phyloP scores from a whole-genome alignment of 2,888 invertebrate species.

The Agrochola circellaris region DNA sequence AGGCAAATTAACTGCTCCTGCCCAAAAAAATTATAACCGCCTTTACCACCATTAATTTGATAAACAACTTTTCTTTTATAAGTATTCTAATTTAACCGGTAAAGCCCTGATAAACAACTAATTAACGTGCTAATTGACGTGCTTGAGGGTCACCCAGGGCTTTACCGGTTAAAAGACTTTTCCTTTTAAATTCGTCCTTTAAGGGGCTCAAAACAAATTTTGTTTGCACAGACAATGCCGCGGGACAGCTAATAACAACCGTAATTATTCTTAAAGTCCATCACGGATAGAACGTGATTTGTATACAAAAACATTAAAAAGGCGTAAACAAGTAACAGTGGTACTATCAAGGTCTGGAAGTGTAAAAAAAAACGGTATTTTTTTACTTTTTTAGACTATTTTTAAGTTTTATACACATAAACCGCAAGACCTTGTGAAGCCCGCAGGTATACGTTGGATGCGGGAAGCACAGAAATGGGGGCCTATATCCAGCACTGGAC shows the following conservation, averaged over 20 bases:
- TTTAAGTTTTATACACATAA: too few relatives aligned
- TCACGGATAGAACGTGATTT: conserved; percentile 61
- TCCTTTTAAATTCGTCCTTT: conserved; percentile 20
- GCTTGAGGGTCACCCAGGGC: too few relatives aligned
- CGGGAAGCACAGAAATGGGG: too few relatives aligned
- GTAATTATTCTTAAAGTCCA: conserved; percentile 61
- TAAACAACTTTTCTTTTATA: conserved; percentile 20
- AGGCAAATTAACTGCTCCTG: neutral
- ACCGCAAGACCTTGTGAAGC: too few relatives aligned
- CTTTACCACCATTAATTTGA: conserved; percentile 2
- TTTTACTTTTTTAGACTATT: neutral
- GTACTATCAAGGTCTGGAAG: neutral
- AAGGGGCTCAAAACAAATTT: conserved; percentile 42
- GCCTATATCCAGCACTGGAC: too few relatives aligned
- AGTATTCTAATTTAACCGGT: conserved; percentile 49
- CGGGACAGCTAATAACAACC: conserved; percentile 50
- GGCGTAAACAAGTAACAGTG: conserved; percentile 42
- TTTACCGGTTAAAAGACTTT: conserved; percentile 35
- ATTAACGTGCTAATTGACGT: too few relatives aligned
- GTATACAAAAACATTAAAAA: conserved; percentile 46
- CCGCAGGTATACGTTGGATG: too few relatives aligned
- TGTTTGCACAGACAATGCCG: conserved; percentile 39
- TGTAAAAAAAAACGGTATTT: neutral
- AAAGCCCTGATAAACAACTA: too few relatives aligned
- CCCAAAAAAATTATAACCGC: neutral